Evolutionary conservation across 2,797 vertebrate genomes (phyloP).

Genomic region (Lates japonicus): DNA sequence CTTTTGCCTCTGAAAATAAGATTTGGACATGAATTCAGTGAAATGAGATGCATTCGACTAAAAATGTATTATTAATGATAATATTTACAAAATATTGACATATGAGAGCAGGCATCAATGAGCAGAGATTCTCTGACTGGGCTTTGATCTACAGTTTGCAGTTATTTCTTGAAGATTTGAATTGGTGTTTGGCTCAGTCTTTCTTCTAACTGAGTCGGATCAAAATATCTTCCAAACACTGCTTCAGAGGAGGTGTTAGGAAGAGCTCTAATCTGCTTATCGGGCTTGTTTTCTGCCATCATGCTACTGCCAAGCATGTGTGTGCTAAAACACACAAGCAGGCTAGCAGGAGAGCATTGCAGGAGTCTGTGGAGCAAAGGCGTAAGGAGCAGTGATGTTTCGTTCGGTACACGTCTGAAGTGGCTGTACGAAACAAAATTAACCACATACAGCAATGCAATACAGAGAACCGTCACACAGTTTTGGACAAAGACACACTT

Average conservation of each 20-base stretch:
- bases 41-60: neutral
- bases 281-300: constrained; percentile 48
- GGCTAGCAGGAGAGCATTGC: constrained; percentile 13
- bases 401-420: constrained; percentile 16
- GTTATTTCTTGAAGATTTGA: constrained; percentile 36
- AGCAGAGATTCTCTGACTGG: constrained; percentile 4
- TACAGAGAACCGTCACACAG: neutral
- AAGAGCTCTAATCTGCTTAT: constrained; percentile 57
- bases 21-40: neutral
- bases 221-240: constrained; percentile 44
- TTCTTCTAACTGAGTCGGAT: constrained; percentile 20
- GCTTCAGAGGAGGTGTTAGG: constrained; percentile 35
- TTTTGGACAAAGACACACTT: constrained; percentile 7
- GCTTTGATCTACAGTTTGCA: constrained; percentile 13
- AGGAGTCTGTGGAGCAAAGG: constrained; percentile 4
- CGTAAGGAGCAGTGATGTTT: constrained; percentile 14
- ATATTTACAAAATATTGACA: constrained; percentile 40
- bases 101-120: neutral
- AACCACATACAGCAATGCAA: constrained; percentile 11
- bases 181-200: constrained; percentile 30
- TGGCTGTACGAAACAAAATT: constrained; percentile 9
- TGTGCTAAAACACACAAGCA: constrained; percentile 38
- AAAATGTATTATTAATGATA: constrained; percentile 19
- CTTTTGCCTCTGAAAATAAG: neutral
- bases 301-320: constrained; percentile 35